Conservation (phyloP, 2,797 vertebrate genomes). For the Epinephelus coioides region DNA sequence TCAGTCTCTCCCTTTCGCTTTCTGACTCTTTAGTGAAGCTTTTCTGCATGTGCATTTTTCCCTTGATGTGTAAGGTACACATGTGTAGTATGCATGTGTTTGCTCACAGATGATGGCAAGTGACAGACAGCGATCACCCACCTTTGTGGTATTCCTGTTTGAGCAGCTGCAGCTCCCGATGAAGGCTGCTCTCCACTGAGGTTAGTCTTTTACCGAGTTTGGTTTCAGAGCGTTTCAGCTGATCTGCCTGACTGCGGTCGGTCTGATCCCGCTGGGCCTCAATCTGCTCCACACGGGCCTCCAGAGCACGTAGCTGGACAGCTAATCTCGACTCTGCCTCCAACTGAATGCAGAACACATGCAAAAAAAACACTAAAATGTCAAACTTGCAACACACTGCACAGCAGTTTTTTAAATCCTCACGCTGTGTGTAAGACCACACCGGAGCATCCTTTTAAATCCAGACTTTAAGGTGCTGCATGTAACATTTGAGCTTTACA, state of each 20-base stretch:
- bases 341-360: constrained; percentile 71
- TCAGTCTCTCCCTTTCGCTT: background rate
- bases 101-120: constrained; percentile 52
- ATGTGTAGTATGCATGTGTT: constrained; percentile 32
- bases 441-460: background rate
- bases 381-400: background rate
- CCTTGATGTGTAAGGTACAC: constrained; percentile 29
- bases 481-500: background rate
- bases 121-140: constrained; percentile 63
- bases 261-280: constrained; percentile 70
- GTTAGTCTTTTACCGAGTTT: constrained; percentile 80
- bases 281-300: constrained; percentile 75
- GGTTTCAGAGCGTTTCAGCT: constrained; percentile 77
- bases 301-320: constrained; percentile 76
- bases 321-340: constrained; percentile 77
- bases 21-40: background rate
- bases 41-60: constrained; percentile 16
- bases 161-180: constrained; percentile 88
- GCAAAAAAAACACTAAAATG: background rate
- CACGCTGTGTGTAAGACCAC: background rate
- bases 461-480: background rate
- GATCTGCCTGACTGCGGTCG: constrained; percentile 57
- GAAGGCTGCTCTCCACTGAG: constrained; percentile 84
- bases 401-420: background rate
- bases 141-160: constrained; percentile 89